These are phyloP conservation scores for Euspilapteryx auroguttella DNA, from an alignment of 2,888 invertebrate species.

Conservation along the genomic window DNA sequence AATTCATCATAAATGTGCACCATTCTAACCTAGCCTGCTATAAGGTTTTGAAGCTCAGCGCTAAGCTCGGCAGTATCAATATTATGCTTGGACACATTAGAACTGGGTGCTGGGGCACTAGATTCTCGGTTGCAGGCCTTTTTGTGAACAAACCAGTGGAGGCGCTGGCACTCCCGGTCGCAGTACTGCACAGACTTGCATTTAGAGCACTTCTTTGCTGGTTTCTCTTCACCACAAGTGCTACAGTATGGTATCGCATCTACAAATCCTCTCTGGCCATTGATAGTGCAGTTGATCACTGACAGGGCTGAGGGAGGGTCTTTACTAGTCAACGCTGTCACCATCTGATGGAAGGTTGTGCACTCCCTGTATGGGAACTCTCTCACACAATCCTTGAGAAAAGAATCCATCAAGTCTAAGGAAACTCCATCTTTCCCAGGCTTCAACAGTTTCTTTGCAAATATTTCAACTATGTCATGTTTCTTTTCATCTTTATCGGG, in stretches of 20 bases:
- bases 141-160: slow-evolving; percentile 92
- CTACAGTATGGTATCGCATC: slow-evolving; percentile 71
- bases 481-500: slow-evolving; percentile 55
- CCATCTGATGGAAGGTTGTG: slow-evolving; percentile 85
- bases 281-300: slow-evolving; percentile 79
- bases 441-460: slow-evolving; percentile 75
- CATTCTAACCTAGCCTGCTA: slow-evolving; percentile 41
- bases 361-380: slow-evolving; percentile 92
- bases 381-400: slow-evolving; percentile 83
- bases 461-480: slow-evolving; percentile 72
- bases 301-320: slow-evolving; percentile 72
- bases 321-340: slow-evolving; percentile 73
- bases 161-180: slow-evolving; percentile 89
- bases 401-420: slow-evolving; percentile 68
- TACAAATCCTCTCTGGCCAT: slow-evolving; percentile 84
- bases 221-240: slow-evolving; percentile 87
- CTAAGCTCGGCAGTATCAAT: slow-evolving; percentile 51
- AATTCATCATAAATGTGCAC: too few species aligned
- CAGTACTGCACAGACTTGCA: slow-evolving; percentile 95
- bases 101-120: slow-evolving; percentile 27
- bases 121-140: slow-evolving; percentile 75
- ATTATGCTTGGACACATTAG: slow-evolving; percentile 19
- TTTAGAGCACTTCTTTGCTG: slow-evolving; percentile 91
- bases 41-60: slow-evolving; percentile 52
- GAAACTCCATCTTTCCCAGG: slow-evolving; percentile 70